Base-by-base conservation (phyloP, 2,888 invertebrate species). In the Chalcosyrphus nemorum region DNA sequence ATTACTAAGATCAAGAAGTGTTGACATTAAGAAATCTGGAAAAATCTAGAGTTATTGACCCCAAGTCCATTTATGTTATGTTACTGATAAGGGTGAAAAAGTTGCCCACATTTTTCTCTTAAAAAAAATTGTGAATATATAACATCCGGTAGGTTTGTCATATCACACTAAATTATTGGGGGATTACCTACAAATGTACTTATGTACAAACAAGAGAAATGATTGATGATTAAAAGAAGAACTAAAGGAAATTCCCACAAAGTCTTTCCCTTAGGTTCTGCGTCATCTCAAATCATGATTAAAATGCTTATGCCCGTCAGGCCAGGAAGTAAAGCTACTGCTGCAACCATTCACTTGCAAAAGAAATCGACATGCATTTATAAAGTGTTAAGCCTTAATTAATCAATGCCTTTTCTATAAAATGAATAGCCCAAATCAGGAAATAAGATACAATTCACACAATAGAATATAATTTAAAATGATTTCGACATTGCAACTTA, bases 381-480 rank as follows among this genome's bases (percentile, higher is more conserved):
- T 0, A 17, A 52, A 17, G 17, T 11, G 47, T 32, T 17, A 19
- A 63, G 29, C 15, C 11, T 24, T 15, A 38, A 65, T 65, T 50
- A 47, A 50, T 65, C 6, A 15, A 11, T 24, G 3, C 6, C 9
- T 65, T 35, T 7, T 24, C 11, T 19, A 65, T 65, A 50, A n/a
- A n/a, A 35, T 13, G 13, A 47, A 50, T 65, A 15, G 9, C n/a
- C 35, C 32, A 15, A 65, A 35, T n/a, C 24, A 65, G 65, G 50
- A 50, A 65, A 24, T 32, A 4, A 9, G 19, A n/a, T 45, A 11
- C 4, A 45, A 13, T 47, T 17, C 9, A n/a, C 15, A 47, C 32
- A 47, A 47, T 47, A 47, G 17, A 63, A 47, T 63, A 47, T 19
- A 17, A n/a, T n/a, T n/a, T 19, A 52, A 29, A 17, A 21, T 2